phyloP scores from a whole-genome alignment of 1,140 invertebrate species.

The Drosophila nasuta region DNA sequence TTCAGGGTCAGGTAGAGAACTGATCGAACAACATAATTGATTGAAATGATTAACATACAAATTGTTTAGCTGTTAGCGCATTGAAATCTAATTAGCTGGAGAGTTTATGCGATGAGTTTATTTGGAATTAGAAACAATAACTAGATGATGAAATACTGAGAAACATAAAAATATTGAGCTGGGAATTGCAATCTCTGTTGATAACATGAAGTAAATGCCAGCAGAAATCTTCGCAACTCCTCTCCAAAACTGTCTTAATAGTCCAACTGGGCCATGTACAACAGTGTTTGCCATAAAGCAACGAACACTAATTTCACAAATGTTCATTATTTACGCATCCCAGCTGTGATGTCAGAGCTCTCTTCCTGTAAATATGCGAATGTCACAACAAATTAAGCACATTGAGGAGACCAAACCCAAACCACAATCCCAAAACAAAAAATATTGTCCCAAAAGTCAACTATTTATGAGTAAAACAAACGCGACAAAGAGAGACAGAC shows the following conservation, averaged over 20 bases:
- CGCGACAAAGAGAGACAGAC: not conserved
- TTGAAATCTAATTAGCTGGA: not conserved
- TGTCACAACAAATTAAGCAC: constrained; percentile 39
- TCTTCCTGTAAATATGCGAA: constrained; percentile 28
- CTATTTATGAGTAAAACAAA: constrained; percentile 31
- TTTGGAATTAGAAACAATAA: not conserved
- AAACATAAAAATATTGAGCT: not conserved
- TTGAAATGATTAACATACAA: constrained; percentile 11
- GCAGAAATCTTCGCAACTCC: not conserved
- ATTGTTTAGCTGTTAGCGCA: not conserved
- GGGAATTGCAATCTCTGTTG: constrained; percentile 13
- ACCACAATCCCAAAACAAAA: not conserved
- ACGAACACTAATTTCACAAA: not conserved
- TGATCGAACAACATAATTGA: not conserved
- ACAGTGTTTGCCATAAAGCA: constrained; percentile 11
- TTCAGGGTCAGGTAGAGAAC: constrained; percentile 53
- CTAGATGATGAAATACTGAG: no score
- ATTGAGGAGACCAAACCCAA: constrained; percentile 21
- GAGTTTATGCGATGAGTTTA: not conserved
- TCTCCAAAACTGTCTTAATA: constrained; percentile 2
- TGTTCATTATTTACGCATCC: constrained; percentile 13
- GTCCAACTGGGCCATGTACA: constrained; percentile 2
- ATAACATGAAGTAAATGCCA: not conserved
- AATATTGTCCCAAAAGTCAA: constrained; percentile 25
- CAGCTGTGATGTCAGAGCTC: constrained; percentile 22